phyloP scores from a whole-genome alignment of 2,888 invertebrate genomes.

The Leptinotarsa tumamoca region DNA sequence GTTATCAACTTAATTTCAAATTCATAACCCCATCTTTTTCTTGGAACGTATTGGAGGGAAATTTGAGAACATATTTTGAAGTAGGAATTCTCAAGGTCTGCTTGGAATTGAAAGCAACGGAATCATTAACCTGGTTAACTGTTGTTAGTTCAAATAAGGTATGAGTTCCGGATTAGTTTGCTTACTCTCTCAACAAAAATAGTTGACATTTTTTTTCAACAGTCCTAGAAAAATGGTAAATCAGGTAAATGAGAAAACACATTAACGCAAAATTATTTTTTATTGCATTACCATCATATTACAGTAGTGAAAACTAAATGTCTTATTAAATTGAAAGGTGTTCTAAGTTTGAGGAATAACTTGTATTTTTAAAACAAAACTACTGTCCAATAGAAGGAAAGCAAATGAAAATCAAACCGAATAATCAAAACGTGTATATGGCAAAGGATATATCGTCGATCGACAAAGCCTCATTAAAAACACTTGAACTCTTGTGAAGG shows the following conservation, averaged over 20 bases:
- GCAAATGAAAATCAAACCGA: neutral
- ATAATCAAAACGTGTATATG: conserved; percentile 5
- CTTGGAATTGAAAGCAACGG: no score
- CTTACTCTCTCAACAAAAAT: no score
- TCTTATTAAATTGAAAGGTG: neutral
- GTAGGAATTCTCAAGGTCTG: no score
- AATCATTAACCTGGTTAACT: no score
- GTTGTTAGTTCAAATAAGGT: no score
- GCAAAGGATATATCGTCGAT: conserved; percentile 14
- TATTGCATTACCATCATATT: conserved; percentile 5
- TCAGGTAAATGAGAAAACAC: neutral
- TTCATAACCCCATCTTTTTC: no score
- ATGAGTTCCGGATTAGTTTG: no score
- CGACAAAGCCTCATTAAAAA: neutral
- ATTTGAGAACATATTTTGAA: no score
- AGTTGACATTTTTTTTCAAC: no score
- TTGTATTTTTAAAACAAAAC: neutral
- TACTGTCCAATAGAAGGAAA: neutral
- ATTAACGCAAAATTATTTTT: neutral
- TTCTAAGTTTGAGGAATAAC: neutral
- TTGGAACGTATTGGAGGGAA: no score
- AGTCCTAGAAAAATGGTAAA: neutral
- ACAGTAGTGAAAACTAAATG: neutral
- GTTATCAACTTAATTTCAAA: no score
- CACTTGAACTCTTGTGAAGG: neutral